Base-by-base conservation (phyloP, 2,113 vertebrate species). In the Anolis sagrei region DNA sequence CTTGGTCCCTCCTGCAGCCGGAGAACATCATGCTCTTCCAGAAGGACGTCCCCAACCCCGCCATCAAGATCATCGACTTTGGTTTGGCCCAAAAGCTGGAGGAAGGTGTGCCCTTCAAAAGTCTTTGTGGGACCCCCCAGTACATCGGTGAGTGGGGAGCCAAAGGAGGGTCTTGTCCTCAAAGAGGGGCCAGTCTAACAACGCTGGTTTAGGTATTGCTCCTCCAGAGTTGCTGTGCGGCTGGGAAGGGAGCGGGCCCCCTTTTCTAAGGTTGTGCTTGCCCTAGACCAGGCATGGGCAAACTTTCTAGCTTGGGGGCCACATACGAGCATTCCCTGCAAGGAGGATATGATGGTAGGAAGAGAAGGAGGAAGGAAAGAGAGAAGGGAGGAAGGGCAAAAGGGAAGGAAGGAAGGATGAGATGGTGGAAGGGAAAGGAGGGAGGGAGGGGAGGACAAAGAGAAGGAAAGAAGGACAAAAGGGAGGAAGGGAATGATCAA, bases 81-180 rank as follows among this genome's bases (percentile, higher is more conserved):
- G 96, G 97, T 75, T 91, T 97, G 87, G 96, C 97, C 2, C 94
- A 97, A 76, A 91, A 51, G 80, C 95, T 98, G 69, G 49, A 90
- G 1, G 95, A 92, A 0, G 97, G 96, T 1, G 86, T 89, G 87
- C 93, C 94, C 87, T 96, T 95, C 93, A 96, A 69, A 82, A 96
- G 96, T 91, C 90, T 96, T 69, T 95, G 96, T 2, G 97, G 97
- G 61, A 98, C 98, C 3, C 97, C 97, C 0, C 97, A 98, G 91
- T 98, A 98, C 89, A 97, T 98, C 0, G 97, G 98, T 98, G 87
- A 84, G 92, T 16, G 51, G 18, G 4, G 18, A 32, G 39, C 39
- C 9, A 49, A 1, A 27, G 23, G 23, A 14, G 44, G 11, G 7
- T 3, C 79, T 69, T n/a, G n/a, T n/a, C 39, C 39, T 2, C 2